Percentiles rank a stretch among this genome's conserved stretches.
Conservation (phyloP, 30 jellyfish, hydroid and myxozoan species). For the Pelagia noctiluca region DNA sequence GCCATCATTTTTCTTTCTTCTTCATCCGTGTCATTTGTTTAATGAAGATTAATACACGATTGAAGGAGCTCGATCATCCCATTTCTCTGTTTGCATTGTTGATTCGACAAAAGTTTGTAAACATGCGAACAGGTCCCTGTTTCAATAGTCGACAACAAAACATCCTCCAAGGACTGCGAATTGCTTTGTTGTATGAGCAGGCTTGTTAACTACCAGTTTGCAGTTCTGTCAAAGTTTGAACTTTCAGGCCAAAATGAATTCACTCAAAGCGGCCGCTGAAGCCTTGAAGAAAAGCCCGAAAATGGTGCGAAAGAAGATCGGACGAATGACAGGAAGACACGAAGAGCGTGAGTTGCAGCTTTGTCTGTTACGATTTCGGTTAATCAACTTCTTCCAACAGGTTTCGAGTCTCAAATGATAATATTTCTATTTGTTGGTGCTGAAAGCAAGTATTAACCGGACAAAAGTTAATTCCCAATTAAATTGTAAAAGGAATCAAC, state of each 20-base stretch:
- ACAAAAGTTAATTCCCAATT: background rate
- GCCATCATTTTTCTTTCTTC: too few species aligned
- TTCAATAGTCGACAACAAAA: too few species aligned
- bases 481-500: background rate
- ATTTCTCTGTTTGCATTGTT: too few species aligned
- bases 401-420: background rate
- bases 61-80: too few species aligned
- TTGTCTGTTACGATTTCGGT: background rate
- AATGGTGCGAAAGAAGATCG: constrained; percentile 56
- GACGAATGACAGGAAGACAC: background rate
- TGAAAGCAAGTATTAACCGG: background rate
- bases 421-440: background rate
- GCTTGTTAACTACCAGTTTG: too few species aligned
- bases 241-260: constrained; percentile 41
- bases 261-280: constrained; percentile 57
- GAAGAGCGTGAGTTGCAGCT: constrained; percentile 1
- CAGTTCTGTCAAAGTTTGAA: too few species aligned
- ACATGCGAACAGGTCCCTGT: too few species aligned
- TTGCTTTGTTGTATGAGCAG: too few species aligned
- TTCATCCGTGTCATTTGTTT: too few species aligned
- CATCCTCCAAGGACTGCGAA: too few species aligned
- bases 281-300: constrained; percentile 65
- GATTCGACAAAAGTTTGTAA: too few species aligned
- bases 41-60: too few species aligned
- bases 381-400: background rate